phyloP scores from a whole-genome alignment of 2,113 vertebrate species.

The Strix aluco region DNA sequence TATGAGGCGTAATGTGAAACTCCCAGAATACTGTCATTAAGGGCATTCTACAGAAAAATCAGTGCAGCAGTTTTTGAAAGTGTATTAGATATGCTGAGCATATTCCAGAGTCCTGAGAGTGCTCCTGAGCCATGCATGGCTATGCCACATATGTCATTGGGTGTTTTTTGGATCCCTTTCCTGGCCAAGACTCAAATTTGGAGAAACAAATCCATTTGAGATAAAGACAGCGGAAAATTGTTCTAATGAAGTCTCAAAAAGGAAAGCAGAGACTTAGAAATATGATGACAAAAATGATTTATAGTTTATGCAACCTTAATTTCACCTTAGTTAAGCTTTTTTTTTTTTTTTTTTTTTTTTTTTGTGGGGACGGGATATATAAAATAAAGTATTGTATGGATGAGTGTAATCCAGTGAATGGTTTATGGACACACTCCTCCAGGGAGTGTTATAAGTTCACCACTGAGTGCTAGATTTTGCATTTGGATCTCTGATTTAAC shows the following conservation, averaged over 20 bases:
- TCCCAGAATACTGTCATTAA: conserved; percentile 1
- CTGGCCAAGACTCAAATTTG: neutral
- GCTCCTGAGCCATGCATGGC: neutral
- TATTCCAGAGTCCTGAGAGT: neutral
- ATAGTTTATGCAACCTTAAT: conserved; percentile 51
- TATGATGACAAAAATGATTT: conserved; percentile 25
- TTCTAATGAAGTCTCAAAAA: conserved; percentile 37
- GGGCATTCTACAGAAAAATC: neutral
- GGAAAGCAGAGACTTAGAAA: conserved; percentile 20
- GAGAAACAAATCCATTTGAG: conserved; percentile 29
- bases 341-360: neutral
- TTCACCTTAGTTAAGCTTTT: conserved; percentile 32
- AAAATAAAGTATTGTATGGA: conserved; percentile 48
- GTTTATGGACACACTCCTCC: conserved; percentile 68
- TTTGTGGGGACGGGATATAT: neutral
- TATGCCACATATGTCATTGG: neutral
- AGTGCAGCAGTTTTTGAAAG: neutral
- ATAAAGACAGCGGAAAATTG: conserved; percentile 37
- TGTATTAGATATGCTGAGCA: neutral
- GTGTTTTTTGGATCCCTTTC: conserved; percentile 11
- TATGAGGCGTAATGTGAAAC: conserved; percentile 1
- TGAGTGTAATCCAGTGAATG: conserved; percentile 61
- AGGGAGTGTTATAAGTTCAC: conserved; percentile 68
- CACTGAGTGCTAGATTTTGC: conserved; percentile 67
- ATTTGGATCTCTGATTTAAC: conserved; percentile 69